phyloP scores from a whole-genome alignment of 1,140 invertebrate species.

The Linepithema humile region DNA sequence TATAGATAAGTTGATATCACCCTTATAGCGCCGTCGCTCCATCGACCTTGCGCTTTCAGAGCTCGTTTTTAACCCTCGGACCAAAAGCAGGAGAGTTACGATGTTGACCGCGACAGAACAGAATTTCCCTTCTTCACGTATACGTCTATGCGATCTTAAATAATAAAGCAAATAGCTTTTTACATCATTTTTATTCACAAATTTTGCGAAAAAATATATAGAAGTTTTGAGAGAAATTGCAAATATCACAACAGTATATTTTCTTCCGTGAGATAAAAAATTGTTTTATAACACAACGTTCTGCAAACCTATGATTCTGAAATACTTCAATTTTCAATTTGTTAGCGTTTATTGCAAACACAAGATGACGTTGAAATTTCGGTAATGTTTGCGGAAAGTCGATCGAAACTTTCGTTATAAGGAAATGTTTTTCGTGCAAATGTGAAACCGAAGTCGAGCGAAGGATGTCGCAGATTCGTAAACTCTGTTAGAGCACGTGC shows the following conservation, averaged over 20 bases:
- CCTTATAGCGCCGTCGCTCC: slow-evolving; percentile 47
- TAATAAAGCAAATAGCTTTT: neutral
- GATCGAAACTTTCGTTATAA: slow-evolving; percentile 30
- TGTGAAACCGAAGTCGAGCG: neutral
- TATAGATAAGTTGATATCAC: slow-evolving; percentile 67
- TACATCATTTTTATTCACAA: neutral
- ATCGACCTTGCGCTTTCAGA: slow-evolving; percentile 52
- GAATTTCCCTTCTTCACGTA: neutral
- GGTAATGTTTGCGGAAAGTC: neutral
- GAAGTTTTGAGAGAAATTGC: neutral
- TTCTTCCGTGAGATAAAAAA: neutral
- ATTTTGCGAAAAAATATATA: neutral
- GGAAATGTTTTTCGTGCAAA: slow-evolving; percentile 35
- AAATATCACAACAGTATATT: too few species aligned
- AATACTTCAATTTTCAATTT: neutral
- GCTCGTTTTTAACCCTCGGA: slow-evolving; percentile 52
- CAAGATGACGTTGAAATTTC: neutral
- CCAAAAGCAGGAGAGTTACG: slow-evolving; percentile 28
- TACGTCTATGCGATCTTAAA: neutral
- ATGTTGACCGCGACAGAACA: slow-evolving; percentile 29
- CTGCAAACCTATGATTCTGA: neutral
- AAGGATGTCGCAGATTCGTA: slow-evolving; percentile 23
- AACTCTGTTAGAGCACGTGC: slow-evolving; percentile 10
- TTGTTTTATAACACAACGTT: too few species aligned
- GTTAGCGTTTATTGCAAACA: neutral